These are phyloP conservation scores for Lamellibrachia satsuma DNA, from an alignment of 2,888 invertebrate genomes.

Conservation along the genomic window DNA sequence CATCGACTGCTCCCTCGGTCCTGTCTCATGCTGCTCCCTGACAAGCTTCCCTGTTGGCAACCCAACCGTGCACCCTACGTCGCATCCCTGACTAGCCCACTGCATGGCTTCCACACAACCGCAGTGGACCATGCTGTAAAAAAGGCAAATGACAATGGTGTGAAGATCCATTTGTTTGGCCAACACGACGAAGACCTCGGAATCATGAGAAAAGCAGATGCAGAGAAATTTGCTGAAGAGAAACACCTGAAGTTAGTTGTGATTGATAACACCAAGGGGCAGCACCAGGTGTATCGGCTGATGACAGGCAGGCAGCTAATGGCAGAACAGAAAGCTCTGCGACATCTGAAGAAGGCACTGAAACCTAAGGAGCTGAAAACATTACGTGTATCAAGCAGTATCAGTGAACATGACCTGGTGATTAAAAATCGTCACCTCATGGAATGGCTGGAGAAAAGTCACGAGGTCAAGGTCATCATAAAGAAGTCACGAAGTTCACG, in stretches of 20 bases:
- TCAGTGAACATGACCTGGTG: not conserved
- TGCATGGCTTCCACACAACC: not conserved
- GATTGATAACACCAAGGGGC: conserved; percentile 17
- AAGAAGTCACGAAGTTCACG: not conserved
- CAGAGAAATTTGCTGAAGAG: conserved; percentile 20
- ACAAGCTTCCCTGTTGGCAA: not conserved
- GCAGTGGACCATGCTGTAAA: not conserved
- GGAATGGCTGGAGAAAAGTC: conserved; percentile 24
- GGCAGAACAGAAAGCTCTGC: conserved; percentile 18
- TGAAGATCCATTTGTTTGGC: not conserved
- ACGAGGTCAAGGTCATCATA: conserved; percentile 20
- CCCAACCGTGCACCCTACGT: not conserved
- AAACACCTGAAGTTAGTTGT: conserved; percentile 24
- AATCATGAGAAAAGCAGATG: not conserved
- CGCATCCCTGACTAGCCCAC: not conserved
- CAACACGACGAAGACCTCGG: conserved; percentile 20
- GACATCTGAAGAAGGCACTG: conserved; percentile 10
- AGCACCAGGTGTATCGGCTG: not conserved
- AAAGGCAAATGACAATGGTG: not conserved
- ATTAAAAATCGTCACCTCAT: conserved; percentile 19
- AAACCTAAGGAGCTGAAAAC: conserved; percentile 23
- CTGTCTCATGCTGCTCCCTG: not conserved
- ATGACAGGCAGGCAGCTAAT: conserved; percentile 22
- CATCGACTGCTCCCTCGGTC: conserved; percentile 13
- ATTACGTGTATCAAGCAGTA: conserved; percentile 22